A percentile compares a stretch with the other conserved stretches of the same genome.
phyloP scores from a whole-genome alignment of 2,113 vertebrate species.

The Neolamprologus ventralis region DNA sequence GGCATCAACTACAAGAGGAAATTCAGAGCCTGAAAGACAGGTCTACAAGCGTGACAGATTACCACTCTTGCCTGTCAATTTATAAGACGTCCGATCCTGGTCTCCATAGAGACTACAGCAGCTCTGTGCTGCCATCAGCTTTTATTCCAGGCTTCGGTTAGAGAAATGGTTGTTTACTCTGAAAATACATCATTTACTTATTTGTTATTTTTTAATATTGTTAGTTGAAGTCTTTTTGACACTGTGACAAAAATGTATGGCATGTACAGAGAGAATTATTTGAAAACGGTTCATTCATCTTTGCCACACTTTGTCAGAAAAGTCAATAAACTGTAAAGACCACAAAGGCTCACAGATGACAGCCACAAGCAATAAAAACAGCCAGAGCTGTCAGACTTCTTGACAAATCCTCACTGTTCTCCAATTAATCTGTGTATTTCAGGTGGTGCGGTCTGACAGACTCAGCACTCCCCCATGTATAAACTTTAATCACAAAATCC shows the following conservation, averaged over 20 bases:
- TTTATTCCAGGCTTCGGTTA: not conserved
- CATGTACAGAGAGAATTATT: not conserved
- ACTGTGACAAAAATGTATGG: not conserved
- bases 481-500: not conserved
- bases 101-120: conserved; percentile 7
- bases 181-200: not conserved
- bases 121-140: not conserved
- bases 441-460: not conserved
- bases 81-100: not conserved
- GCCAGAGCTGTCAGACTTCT: not conserved
- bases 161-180: not conserved
- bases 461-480: not conserved
- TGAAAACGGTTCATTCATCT: not conserved
- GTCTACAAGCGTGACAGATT: not conserved
- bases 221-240: not conserved
- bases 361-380: not conserved
- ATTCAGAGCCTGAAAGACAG: conserved; percentile 4
- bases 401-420: not conserved
- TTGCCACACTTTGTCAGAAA: not conserved
- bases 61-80: conserved; percentile 3
- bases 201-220: not conserved
- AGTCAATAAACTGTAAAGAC: not conserved
- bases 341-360: not conserved
- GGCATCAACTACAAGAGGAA: conserved; percentile 7
- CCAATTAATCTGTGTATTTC: not conserved